Base-by-base conservation (phyloP, 2,113 vertebrate species). In the Pterocles gutturalis region DNA sequence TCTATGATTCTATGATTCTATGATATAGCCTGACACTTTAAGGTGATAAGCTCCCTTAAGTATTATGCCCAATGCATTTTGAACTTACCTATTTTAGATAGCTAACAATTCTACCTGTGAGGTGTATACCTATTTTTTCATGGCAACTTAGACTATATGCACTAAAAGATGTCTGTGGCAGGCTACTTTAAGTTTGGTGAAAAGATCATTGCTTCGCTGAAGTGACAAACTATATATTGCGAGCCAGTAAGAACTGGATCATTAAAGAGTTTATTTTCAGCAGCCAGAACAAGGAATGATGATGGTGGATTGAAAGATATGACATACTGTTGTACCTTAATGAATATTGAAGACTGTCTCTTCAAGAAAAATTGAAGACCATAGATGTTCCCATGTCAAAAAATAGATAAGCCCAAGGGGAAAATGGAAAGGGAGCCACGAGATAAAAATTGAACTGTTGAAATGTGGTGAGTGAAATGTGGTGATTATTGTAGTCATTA, bases 181-280 rank as follows among this genome's bases (percentile, higher is more conserved):
- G 84, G 38, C 28, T 61, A 26, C 69, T 75, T 82, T 21, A 83
- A 79, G 12, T 17, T 33, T 89, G 34, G 58, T 72, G 62, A 84
- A 93, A 93, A 92, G 45, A 89, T 87, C 57, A 43, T 64, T 83
- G 55, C 48, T 79, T 93, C 5, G 1, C 65, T 82, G 36, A 89
- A 84, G 17, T 87, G 72, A 78, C 61, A 93, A 92, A 69, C 53
- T 85, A 29, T 46, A 67, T 78, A 72, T 33, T 61, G n/a, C 18
- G 20, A 91, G 15, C 36, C 70, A 73, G 54, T 38, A 95, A 89
- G 77, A 87, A 43, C n/a, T 34, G 70, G 69, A 91, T 90, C 75
- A 70, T 91, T 72, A 73, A 76, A 87, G 82, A 93, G 17, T 94
- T 93, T 97, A 84, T 96, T 97, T 95, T 97, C 92, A 94, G 97